Percentiles rank a stretch among this genome's conserved stretches.
Conservation (phyloP, 2,113 vertebrate genomes). For the Poicephalus meyeri region DNA sequence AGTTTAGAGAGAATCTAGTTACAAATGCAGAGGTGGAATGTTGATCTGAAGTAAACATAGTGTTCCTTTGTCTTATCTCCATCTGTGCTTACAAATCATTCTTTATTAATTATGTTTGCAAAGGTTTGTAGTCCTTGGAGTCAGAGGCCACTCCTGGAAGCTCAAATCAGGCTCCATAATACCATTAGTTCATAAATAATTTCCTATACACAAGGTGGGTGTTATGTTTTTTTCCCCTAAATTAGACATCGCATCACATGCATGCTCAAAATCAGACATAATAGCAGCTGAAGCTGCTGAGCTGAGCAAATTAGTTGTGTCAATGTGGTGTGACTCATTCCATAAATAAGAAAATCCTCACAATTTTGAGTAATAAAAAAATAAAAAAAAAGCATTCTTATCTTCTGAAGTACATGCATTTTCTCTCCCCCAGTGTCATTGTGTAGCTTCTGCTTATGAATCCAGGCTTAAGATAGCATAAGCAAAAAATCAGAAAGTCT, state of each 20-base stretch:
- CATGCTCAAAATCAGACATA: not conserved
- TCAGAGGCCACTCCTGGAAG: not conserved
- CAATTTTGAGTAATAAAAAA: not conserved
- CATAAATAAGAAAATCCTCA: not conserved
- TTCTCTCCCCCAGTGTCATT: rapidly evolving
- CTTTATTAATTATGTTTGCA: not conserved
- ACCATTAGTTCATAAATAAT: not conserved
- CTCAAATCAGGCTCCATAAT: not conserved
- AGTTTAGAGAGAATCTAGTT: not conserved
- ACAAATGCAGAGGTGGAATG: not conserved
- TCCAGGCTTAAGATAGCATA: not conserved
- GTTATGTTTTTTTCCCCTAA: not conserved
- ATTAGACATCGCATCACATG: not conserved
- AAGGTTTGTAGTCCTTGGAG: not conserved
- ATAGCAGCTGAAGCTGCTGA: not conserved
- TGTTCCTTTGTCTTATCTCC: not conserved
- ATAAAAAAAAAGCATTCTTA: not conserved
- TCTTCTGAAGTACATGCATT: not conserved
- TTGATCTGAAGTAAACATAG: not conserved
- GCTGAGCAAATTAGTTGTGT: not conserved
- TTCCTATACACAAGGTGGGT: not conserved
- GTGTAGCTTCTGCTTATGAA: not conserved
- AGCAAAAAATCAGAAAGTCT: not conserved
- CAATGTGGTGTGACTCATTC: not conserved
- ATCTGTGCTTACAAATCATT: not conserved